Percentiles rank a stretch among this genome's conserved stretches.
These are phyloP conservation scores for Pangasius mekongensis DNA, from an alignment of 2,797 vertebrate species.

Conservation along the genomic window DNA sequence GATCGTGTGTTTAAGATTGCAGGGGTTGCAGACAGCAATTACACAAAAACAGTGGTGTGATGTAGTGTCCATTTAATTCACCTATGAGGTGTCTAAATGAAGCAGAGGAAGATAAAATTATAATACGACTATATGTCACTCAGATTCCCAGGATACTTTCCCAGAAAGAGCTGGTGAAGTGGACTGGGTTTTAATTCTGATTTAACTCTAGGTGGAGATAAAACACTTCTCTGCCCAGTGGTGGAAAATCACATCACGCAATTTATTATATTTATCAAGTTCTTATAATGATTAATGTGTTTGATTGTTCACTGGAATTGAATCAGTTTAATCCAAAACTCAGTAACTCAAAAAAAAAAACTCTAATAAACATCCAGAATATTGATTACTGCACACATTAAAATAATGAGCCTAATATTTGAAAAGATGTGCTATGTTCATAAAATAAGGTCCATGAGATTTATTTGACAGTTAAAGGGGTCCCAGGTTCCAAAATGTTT, in stretches of 20 bases:
- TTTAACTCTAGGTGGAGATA: slow-evolving; percentile 32
- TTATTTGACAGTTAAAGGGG: no score
- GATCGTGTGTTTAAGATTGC: neutral
- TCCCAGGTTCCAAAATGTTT: no score
- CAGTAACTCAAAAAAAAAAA: neutral
- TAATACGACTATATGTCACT: neutral
- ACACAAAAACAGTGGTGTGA: neutral
- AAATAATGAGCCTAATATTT: no score
- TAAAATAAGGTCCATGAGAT: no score
- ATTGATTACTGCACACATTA: no score
- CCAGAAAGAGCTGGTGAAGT: neutral
- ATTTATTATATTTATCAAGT: neutral
- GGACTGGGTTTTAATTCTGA: neutral
- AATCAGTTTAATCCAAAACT: neutral
- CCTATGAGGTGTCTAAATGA: neutral
- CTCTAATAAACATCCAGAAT: no score
- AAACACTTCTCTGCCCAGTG: neutral
- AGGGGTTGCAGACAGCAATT: no score
- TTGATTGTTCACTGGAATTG: neutral
- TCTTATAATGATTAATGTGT: neutral
- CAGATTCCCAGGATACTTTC: neutral
- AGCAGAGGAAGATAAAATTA: neutral
- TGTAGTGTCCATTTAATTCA: neutral
- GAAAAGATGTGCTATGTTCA: no score
- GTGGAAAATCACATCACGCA: neutral